A percentile compares a stretch with the other conserved stretches of the same genome.
Evolutionary conservation across 2,797 vertebrate species (phyloP).

Genomic region (Leptatherina wallacei): DNA sequence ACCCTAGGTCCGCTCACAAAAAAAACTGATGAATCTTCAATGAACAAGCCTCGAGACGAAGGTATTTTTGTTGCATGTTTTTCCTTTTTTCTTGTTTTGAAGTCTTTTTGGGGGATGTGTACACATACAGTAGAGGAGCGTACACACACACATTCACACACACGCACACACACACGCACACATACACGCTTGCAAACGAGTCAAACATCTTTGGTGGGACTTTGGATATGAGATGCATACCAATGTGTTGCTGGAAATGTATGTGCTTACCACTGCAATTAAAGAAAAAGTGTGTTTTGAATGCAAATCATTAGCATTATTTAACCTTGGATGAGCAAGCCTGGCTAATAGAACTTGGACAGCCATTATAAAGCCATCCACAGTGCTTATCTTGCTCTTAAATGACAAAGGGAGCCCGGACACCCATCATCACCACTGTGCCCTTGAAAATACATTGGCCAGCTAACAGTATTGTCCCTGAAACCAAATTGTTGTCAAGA

Average conservation of each 20-base stretch:
- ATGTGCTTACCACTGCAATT: conserved; percentile 60
- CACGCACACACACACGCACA: conserved; percentile 14
- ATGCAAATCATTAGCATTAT: conserved; percentile 47
- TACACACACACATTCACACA: conserved; percentile 18
- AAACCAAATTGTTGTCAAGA: conserved; percentile 41
- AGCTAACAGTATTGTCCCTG: conserved; percentile 41
- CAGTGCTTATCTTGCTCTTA: conserved; percentile 50
- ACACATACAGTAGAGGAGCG: conserved; percentile 45
- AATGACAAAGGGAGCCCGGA: conserved; percentile 33
- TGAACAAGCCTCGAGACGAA: conserved; percentile 90
- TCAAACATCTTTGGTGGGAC: conserved; percentile 58
- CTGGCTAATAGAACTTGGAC: conserved; percentile 45
- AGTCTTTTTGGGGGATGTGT: conserved; percentile 82
- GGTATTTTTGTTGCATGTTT: conserved; percentile 90
- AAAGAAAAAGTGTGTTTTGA: conserved; percentile 46
- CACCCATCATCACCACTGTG: conserved; percentile 45
- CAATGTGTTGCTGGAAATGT: conserved; percentile 71
- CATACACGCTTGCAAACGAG: conserved; percentile 31
- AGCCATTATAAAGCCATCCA: conserved; percentile 49
- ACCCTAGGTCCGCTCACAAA: conserved; percentile 97
- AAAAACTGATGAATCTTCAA: conserved; percentile 94
- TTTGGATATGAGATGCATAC: conserved; percentile 60
- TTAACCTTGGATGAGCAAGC: conserved; percentile 44
- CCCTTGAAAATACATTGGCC: conserved; percentile 66
- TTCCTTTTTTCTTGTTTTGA: conserved; percentile 87